phyloP scores from a whole-genome alignment of 1,140 invertebrate genomes.

The Paraescarpia echinospica region DNA sequence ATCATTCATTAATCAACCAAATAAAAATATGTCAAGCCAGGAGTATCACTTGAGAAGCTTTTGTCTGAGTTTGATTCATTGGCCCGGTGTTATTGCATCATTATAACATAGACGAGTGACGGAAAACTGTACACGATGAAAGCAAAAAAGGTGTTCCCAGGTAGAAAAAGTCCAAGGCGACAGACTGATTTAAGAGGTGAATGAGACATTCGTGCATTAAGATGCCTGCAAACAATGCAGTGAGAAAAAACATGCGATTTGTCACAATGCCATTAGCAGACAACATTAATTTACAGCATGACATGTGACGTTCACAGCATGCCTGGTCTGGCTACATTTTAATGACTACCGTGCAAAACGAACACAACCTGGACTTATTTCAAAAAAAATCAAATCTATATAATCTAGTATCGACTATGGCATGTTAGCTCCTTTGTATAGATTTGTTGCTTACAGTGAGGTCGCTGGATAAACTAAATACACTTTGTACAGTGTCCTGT shows the following conservation, averaged over 20 bases:
- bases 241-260: not conserved
- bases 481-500: too few species aligned
- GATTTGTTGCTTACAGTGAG: not conserved
- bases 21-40: not conserved
- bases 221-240: not conserved
- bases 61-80: not conserved
- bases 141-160: not conserved
- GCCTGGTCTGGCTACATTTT: not conserved
- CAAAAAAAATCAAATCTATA: too few species aligned
- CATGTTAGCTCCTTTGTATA: not conserved
- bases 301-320: not conserved
- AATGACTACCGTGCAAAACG: not conserved
- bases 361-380: not conserved
- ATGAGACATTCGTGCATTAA: not conserved
- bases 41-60: not conserved
- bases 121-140: not conserved
- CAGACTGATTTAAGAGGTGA: not conserved
- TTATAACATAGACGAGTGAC: not conserved
- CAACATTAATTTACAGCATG: not conserved
- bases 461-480: too few species aligned
- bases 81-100: not conserved
- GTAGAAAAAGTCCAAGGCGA: not conserved
- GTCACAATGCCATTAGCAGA: not conserved
- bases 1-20: not conserved
- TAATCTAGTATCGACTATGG: not conserved